Evolutionary conservation across 2,888 invertebrate species (phyloP).

Genomic region (Pheosia gnoma): DNA sequence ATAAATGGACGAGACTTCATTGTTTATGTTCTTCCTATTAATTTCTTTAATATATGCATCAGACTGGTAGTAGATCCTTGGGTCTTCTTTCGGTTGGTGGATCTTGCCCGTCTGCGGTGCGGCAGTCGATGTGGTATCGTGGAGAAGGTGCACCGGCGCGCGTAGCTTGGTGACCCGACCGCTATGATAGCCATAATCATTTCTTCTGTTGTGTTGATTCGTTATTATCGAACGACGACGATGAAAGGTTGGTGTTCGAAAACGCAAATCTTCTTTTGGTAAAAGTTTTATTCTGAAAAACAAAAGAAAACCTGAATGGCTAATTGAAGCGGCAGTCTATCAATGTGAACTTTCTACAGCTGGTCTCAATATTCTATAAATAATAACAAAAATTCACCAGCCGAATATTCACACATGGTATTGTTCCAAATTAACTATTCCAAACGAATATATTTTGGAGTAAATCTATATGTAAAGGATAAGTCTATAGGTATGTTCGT

Average conservation of each 20-base stretch:
- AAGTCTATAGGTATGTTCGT: conserved; percentile 15
- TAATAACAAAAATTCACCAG: too few relatives aligned
- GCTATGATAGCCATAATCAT: conserved; percentile 75
- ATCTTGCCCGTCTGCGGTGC: conserved; percentile 53
- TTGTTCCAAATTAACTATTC: too few relatives aligned
- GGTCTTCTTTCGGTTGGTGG: conserved; percentile 73
- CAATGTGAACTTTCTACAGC: too few relatives aligned
- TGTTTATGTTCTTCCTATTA: conserved; percentile 59
- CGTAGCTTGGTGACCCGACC: conserved; percentile 56
- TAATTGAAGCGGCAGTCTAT: too few relatives aligned
- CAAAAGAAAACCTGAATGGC: conserved; percentile 8
- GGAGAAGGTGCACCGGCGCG: conserved; percentile 50
- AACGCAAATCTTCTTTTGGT: conserved; percentile 41
- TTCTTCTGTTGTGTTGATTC: conserved; percentile 41
- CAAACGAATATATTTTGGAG: too few relatives aligned
- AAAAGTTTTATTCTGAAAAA: conserved; percentile 58
- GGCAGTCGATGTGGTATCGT: conserved; percentile 50
- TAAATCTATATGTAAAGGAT: too few relatives aligned
- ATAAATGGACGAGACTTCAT: conserved; percentile 63
- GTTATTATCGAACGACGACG: conserved; percentile 46
- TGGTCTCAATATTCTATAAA: too few relatives aligned
- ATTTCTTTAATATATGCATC: conserved; percentile 70
- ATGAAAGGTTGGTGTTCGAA: conserved; percentile 30
- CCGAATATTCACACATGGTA: too few relatives aligned
- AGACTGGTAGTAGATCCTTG: conserved; percentile 74